Evolutionary conservation across 2,797 vertebrate genomes (phyloP).

Genomic region (Myripristis jacobus): DNA sequence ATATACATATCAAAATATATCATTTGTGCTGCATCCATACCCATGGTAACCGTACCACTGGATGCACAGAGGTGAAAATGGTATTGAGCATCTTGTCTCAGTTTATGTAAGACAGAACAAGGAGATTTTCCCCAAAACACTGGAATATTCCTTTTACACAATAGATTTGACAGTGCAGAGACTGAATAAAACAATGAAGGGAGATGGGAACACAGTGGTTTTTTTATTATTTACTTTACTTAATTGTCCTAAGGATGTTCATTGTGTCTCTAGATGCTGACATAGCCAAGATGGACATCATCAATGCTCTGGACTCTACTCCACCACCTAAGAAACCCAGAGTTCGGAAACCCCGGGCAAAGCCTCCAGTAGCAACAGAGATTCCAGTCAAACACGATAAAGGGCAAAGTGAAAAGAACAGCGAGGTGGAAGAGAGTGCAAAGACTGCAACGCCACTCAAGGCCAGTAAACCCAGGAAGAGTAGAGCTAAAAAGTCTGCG

Average conservation of each 20-base stretch:
- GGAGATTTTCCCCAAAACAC: too few relatives aligned
- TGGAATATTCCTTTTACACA: too few relatives aligned
- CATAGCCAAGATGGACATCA: slow-evolving; percentile 77
- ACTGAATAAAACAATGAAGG: too few relatives aligned
- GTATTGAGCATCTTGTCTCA: too few relatives aligned
- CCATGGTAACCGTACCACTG: too few relatives aligned
- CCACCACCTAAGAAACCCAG: slow-evolving; percentile 41
- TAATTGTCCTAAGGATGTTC: slow-evolving; percentile 32
- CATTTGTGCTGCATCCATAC: too few relatives aligned
- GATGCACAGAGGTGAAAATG: too few relatives aligned
- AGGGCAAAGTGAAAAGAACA: background rate
- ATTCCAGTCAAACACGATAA: slow-evolving; percentile 6
- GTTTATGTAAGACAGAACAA: too few relatives aligned
- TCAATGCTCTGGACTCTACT: slow-evolving; percentile 57
- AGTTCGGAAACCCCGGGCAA: slow-evolving; percentile 67
- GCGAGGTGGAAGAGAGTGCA: slow-evolving; percentile 6
- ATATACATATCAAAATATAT: too few relatives aligned
- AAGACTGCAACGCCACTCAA: slow-evolving; percentile 21
- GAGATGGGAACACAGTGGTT: background rate
- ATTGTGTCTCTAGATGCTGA: slow-evolving; percentile 72
- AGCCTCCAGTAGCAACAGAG: slow-evolving; percentile 18
- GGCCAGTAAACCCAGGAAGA: slow-evolving; percentile 26
- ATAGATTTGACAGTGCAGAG: too few relatives aligned
- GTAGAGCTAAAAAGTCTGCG: slow-evolving; percentile 29
- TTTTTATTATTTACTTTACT: slow-evolving; percentile 23